Evolutionary conservation across 2,113 vertebrate species (phyloP).

Genomic region (Stigmatopora nigra): DNA sequence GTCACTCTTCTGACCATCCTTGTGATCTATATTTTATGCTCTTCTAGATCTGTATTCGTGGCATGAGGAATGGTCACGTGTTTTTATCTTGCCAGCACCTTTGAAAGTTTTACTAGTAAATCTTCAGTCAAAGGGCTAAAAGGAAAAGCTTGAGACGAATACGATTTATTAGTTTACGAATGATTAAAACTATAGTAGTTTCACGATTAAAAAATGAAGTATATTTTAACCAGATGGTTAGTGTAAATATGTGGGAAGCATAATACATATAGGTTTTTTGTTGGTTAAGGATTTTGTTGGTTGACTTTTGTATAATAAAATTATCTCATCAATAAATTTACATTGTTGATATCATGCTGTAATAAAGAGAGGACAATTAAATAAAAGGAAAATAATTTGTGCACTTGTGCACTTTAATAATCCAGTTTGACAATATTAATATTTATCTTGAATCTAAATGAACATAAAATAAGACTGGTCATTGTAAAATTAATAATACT

Average conservation of each 20-base stretch:
- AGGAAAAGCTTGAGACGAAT: no score
- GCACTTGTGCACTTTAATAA: not conserved
- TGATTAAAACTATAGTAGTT: not conserved
- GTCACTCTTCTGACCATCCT: not conserved
- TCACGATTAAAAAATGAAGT: conserved; percentile 6
- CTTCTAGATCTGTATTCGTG: conserved; percentile 1
- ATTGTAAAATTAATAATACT: no score
- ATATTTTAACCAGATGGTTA: not conserved
- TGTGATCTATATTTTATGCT: not conserved
- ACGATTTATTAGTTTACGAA: not conserved
- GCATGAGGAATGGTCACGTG: not conserved
- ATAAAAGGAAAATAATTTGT: no score
- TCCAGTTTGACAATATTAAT: no score
- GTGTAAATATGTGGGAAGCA: not conserved
- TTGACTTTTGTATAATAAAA: not conserved
- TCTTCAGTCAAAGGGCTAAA: not conserved
- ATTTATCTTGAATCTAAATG: not conserved
- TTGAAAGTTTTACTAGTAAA: not conserved
- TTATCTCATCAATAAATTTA: not conserved
- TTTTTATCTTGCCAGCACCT: not conserved
- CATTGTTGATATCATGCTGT: not conserved
- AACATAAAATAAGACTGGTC: not conserved
- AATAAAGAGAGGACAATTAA: no score
- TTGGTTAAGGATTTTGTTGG: not conserved
- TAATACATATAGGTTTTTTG: not conserved